Percentiles rank a stretch among this genome's conserved stretches.
Evolutionary conservation across 2,797 vertebrate species (phyloP).

Genomic region (Platyrinchus mystaceus): DNA sequence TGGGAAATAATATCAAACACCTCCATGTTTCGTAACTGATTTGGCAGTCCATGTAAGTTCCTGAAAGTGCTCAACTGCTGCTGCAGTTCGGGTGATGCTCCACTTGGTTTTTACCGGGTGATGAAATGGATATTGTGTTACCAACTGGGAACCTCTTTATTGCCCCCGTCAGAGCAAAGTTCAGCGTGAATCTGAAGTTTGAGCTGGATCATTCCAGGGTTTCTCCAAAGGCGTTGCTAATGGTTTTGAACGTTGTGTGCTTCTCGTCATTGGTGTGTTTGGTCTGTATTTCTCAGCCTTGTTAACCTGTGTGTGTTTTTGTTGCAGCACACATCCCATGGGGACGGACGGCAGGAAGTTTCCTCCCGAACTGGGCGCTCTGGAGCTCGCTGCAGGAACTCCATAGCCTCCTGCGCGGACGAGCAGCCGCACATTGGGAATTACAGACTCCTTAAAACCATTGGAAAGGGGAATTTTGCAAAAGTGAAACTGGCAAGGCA

Average conservation of each 20-base stretch:
- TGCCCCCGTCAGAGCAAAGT: neutral
- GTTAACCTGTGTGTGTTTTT: neutral
- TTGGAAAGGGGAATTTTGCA: slow-evolving; percentile 98
- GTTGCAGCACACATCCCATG: slow-evolving; percentile 89
- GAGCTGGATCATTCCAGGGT: neutral
- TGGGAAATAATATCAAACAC: neutral
- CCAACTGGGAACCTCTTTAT: neutral
- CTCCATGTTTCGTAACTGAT: neutral
- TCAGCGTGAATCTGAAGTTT: neutral
- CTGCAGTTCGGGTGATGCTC: neutral
- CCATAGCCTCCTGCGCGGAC: slow-evolving; percentile 92
- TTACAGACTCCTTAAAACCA: slow-evolving; percentile 97
- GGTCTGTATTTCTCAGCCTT: neutral
- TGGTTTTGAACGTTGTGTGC: neutral
- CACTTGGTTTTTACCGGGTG: neutral
- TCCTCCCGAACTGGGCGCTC: slow-evolving; percentile 89
- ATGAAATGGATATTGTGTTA: neutral
- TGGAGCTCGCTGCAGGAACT: slow-evolving; percentile 95
- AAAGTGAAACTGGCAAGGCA: slow-evolving; percentile 97
- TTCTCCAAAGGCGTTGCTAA: neutral
- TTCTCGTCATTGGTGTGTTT: neutral
- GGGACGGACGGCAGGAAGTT: slow-evolving; percentile 91
- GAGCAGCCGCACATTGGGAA: slow-evolving; percentile 96
- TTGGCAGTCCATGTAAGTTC: neutral
- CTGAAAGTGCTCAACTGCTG: neutral